Base-by-base conservation (phyloP, 2,797 vertebrate genomes). In the Alcedo atthis region DNA sequence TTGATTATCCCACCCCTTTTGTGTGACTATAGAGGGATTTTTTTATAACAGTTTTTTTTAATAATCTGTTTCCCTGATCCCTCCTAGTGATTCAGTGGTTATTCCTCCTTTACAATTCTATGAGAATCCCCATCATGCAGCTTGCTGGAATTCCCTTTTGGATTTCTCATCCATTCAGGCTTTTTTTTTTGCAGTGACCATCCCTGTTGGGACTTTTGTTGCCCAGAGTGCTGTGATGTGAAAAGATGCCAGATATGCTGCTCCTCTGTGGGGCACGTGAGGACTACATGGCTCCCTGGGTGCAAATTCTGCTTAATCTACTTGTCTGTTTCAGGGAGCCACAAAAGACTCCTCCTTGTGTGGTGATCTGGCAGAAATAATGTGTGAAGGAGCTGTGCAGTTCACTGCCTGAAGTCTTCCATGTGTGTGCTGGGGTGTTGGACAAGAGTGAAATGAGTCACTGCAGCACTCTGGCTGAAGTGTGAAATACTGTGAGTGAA, bases 401-500 rank as follows among this genome's bases (percentile, higher is more conserved):
- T 71, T 62, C 59, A 62, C 49, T 81, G 92, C 74, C 77, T 77
- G 51, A 69, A 90, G 70, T 43, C 80, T 75, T 75, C 68, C 40
- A 18, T 64, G 17, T 84, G 55, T 70, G 4, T 35, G 66, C 79
- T 77, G 85, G 49, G 81, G 77, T 83, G 75, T 71, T 30, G 45
- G 73, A 77, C 78, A 46, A 77, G 74, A 92, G 64, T 85, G 70
- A 92, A 88, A 54, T 86, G 78, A 87, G 54, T 76, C 35, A 5
- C 90, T 82, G n/a, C 48, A 24, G 85, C 67, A 26, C 59, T 58
- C 61, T 87, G 73, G 94, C 94, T 95, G 48, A 43, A 68, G 61
- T 40, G 58, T 80, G 91, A 95, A 93, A 91, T 86, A 93, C 19
- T 92, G 86, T 96, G 94, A 97, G 85, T 83, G 85, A 87, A 89